A percentile compares a stretch with the other conserved stretches of the same genome.
These are phyloP conservation scores for Paradoxurus hermaphroditus DNA, from an alignment of 2,113 vertebrate genomes.

Conservation along the genomic window DNA sequence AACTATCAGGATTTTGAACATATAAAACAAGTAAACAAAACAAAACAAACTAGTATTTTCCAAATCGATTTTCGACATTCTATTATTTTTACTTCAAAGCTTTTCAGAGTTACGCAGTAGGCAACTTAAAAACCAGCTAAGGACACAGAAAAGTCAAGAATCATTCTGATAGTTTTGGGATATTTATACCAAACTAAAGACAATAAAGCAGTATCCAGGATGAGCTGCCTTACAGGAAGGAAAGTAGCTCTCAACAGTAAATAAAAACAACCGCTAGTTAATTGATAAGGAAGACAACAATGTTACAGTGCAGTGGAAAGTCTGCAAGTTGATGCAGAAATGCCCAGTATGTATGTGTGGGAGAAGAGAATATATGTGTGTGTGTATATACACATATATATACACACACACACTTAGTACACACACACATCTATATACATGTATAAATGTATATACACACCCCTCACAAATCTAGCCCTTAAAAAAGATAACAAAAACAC, in stretches of 20 bases:
- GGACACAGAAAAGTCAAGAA: not conserved
- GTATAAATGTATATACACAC: not conserved
- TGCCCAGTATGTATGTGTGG: not conserved
- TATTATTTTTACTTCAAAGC: conserved; percentile 37
- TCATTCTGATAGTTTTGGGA: not conserved
- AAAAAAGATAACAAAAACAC: conserved; percentile 59
- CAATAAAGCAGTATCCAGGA: conserved; percentile 51
- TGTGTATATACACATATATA: not conserved
- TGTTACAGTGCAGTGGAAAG: not conserved
- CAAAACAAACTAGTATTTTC: not conserved
- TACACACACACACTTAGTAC: not conserved
- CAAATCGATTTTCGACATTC: conserved; percentile 33
- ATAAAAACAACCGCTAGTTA: conserved; percentile 60
- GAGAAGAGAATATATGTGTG: not conserved
- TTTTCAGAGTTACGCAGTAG: not conserved
- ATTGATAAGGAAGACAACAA: not conserved
- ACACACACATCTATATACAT: not conserved
- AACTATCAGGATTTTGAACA: conserved; percentile 36
- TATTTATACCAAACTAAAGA: conserved; percentile 43
- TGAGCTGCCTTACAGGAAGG: conserved; percentile 60
- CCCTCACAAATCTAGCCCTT: not conserved
- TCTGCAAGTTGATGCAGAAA: conserved; percentile 17
- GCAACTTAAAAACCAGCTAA: conserved; percentile 20
- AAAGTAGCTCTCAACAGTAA: conserved; percentile 57
- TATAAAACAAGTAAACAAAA: conserved; percentile 34